phyloP scores from a whole-genome alignment of 1,140 invertebrate genomes.

The Subanguina moxae region DNA sequence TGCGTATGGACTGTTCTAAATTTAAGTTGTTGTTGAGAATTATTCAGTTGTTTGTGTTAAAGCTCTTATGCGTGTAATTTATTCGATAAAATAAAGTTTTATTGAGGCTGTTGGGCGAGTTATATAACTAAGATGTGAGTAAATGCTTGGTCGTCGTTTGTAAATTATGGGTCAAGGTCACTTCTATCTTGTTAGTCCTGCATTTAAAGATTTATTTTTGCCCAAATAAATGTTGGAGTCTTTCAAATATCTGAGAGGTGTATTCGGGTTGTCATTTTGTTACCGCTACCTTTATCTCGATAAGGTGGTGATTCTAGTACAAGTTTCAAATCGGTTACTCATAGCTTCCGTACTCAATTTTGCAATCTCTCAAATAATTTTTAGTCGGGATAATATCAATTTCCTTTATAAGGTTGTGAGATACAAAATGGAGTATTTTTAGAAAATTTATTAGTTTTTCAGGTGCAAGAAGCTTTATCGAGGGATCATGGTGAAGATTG shows the following conservation, averaged over 20 bases:
- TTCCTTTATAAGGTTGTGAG: neutral
- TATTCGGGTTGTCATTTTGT: no score
- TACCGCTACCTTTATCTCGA: no score
- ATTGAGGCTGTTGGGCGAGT: neutral
- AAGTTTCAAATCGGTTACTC: neutral
- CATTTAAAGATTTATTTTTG: no score
- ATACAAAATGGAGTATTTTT: neutral
- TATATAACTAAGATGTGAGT: no score
- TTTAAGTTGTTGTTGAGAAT: neutral
- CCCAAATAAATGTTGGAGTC: no score
- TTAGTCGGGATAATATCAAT: neutral
- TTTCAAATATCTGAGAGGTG: no score
- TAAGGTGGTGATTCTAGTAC: neutral
- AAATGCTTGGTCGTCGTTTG: no score
- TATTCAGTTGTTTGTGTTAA: neutral
- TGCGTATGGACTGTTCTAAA: neutral
- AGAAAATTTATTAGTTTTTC: no score
- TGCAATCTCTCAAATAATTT: neutral
- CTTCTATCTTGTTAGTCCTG: no score
- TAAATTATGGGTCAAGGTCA: no score
- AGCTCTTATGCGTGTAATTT: neutral
- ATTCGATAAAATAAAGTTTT: slow-evolving; percentile 8
- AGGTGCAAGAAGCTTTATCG: no score
- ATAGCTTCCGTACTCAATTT: neutral
- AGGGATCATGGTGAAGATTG: neutral